These are phyloP conservation scores for Cataglyphis cursor DNA, from an alignment of 2,888 invertebrate species.

Conservation along the genomic window DNA sequence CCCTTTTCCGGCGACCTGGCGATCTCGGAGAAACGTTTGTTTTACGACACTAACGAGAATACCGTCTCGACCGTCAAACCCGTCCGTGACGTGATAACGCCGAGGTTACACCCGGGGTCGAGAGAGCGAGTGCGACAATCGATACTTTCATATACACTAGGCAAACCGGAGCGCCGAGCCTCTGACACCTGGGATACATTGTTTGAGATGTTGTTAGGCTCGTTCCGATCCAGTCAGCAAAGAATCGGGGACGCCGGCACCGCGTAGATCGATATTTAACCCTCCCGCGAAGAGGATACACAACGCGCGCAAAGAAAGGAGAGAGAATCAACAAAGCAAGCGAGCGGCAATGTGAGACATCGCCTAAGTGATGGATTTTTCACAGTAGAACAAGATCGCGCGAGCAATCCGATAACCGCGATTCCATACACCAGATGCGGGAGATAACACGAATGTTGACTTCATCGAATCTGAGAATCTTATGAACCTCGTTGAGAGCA, in stretches of 20 bases:
- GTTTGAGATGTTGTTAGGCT: conserved; percentile 76
- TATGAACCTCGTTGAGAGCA: background rate
- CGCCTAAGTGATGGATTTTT: conserved; percentile 38
- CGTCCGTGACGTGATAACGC: conserved; percentile 60
- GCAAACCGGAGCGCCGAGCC: conserved; percentile 59
- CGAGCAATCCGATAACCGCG: conserved; percentile 19
- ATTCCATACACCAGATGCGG: background rate
- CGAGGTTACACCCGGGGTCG: conserved; percentile 59
- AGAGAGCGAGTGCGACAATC: conserved; percentile 64
- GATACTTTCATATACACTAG: conserved; percentile 66
- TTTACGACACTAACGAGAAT: conserved; percentile 52
- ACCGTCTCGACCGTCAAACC: conserved; percentile 58
- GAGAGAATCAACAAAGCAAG: conserved; percentile 38
- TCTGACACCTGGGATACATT: conserved; percentile 70
- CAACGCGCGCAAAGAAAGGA: conserved; percentile 24
- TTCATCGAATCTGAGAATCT: background rate
- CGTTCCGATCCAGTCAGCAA: conserved; percentile 74
- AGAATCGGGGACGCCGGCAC: conserved; percentile 60
- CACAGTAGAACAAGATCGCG: background rate
- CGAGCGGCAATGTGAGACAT: conserved; percentile 36
- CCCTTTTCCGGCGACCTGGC: background rate
- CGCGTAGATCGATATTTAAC: conserved; percentile 66
- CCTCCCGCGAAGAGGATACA: conserved; percentile 50
- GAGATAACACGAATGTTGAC: background rate
- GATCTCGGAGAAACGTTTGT: conserved; percentile 36